Base-by-base conservation (phyloP, 2,797 vertebrate genomes). In the Thamnophis elegans region DNA sequence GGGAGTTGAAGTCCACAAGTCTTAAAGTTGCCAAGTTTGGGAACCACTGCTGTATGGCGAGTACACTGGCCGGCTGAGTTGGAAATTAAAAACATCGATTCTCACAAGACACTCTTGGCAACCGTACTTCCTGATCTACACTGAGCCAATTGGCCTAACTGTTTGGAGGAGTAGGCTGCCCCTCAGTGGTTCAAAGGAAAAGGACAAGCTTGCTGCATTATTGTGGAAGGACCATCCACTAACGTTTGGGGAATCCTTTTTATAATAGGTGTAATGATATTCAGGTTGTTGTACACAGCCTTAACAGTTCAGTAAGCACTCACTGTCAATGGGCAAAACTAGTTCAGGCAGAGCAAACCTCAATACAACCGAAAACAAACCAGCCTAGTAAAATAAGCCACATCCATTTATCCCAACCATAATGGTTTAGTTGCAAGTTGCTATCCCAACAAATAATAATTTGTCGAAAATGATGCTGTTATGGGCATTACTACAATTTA, bases 161-260 rank as follows among this genome's bases (percentile, higher is more conserved):
- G 88, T 92, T 92, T 85, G 60, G 91, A 92, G 68, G 68, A 85
- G 42, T 53, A 85, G 91, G 14, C 68, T 92, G 87, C 65, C 91
- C 56, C 91, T 85, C 73, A 42, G 68, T 89, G 88, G 91, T 51
- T 85, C 47, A 62, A 22, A 58, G 47, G 73, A 65, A 78, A 89
- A 89, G 73, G 88, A 89, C 58, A 54, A 1, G 53, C 22, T 78
- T 85, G 5, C 22, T 89, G 22, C 18, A 13, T 85, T 85, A 36
- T 85, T 89, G 14, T 47, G 26, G 60, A 58, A 59, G 22, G 26
- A 11, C 47, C 62, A 25, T 13, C 68, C 54, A 89, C 51, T 62
- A 86, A n/a, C n/a, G 62, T 36, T 65, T 25, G 51, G 58, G 28
- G 51, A 88, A 55, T 26, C 51, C 73, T 47, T 26, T 26, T 51